Evolutionary conservation across 2,797 vertebrate species (phyloP).

Genomic region (Melopsittacus undulatus): DNA sequence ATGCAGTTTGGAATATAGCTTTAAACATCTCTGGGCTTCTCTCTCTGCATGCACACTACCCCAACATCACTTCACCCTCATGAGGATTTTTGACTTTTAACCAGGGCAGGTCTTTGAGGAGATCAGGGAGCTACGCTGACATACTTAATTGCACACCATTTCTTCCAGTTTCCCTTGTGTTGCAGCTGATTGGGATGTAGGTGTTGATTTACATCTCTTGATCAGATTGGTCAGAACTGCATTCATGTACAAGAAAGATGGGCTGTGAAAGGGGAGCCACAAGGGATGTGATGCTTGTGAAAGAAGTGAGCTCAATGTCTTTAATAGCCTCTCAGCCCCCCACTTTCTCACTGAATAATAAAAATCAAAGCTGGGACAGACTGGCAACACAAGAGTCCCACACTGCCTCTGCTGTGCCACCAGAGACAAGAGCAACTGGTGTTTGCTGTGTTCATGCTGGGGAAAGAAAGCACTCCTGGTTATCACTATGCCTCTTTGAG

Average conservation of each 20-base stretch:
- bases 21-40: neutral
- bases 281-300: neutral
- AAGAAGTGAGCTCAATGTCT: neutral
- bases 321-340: neutral
- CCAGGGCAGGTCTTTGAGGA: neutral
- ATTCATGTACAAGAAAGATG: neutral
- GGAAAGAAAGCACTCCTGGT: neutral
- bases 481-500: neutral
- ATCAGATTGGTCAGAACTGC: neutral
- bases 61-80: neutral
- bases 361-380: neutral
- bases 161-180: neutral
- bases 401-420: too few species aligned
- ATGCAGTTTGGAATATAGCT: neutral
- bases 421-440: fast-evolving
- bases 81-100: neutral
- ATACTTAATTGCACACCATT: neutral
- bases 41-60: neutral
- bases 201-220: neutral
- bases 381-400: neutral
- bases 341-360: neutral
- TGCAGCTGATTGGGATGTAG: neutral
- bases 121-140: neutral
- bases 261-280: neutral
- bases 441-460: neutral